Evolutionary conservation across 2,888 invertebrate genomes (phyloP).

Genomic region (Eueremaeus valkanovi): DNA sequence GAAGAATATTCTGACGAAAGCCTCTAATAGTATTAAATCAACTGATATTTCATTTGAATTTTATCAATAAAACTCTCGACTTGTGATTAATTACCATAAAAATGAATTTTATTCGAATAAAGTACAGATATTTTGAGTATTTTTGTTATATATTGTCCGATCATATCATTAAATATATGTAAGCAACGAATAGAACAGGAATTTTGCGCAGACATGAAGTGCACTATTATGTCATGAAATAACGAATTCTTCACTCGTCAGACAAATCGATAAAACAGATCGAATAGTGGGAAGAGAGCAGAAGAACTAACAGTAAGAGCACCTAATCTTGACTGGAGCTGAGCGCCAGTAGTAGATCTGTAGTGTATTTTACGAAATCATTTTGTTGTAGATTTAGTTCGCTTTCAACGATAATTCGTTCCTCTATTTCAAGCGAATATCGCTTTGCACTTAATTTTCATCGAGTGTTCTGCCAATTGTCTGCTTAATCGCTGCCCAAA

Average conservation of each 20-base stretch:
- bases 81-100: not conserved
- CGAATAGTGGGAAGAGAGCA: constrained; percentile 33
- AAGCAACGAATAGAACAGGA: too few species aligned
- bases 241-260: not conserved
- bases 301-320: constrained; percentile 2
- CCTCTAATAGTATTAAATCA: too few species aligned
- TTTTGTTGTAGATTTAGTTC: constrained; percentile 27
- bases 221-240: not conserved
- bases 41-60: too few species aligned
- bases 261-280: constrained; percentile 30
- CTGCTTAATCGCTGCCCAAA: not conserved
- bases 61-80: too few species aligned
- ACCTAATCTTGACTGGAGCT: constrained; percentile 9
- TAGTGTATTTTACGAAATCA: constrained; percentile 17
- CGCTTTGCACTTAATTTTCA: not conserved
- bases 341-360: constrained; percentile 10
- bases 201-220: not conserved
- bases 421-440: not conserved
- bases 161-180: not conserved
- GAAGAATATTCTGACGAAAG: too few species aligned
- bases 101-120: not conserved
- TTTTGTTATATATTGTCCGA: not conserved
- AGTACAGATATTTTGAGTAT: too few species aligned
- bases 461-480: not conserved
- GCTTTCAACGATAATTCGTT: not conserved